Conservation (phyloP, 1,140 invertebrate genomes). For the Caerostris extrusa region DNA sequence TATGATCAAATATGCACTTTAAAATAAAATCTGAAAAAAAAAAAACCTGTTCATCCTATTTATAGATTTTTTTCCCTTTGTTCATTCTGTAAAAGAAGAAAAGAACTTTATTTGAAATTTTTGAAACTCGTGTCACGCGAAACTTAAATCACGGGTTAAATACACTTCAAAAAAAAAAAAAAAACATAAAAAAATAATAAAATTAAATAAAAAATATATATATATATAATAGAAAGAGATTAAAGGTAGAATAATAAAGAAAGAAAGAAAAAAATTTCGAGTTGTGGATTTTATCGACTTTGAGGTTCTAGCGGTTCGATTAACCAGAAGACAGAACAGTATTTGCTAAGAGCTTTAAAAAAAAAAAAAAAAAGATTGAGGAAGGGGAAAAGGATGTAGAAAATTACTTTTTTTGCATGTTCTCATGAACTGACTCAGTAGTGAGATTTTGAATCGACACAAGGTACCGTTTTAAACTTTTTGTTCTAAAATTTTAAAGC, state of each 20-base stretch:
- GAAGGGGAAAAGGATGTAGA: constrained; percentile 14
- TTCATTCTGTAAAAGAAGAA: neutral
- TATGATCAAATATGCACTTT: constrained; percentile 52
- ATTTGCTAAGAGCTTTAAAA: constrained; percentile 49
- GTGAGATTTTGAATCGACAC: constrained; percentile 66
- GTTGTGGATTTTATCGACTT: constrained; percentile 67
- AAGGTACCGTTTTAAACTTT: neutral
- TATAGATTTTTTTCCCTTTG: neutral
- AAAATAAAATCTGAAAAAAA: neutral
- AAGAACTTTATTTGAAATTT: constrained; percentile 65
- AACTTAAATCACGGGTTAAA: constrained; percentile 50
- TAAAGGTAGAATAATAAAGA: too few species aligned
- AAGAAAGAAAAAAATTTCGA: neutral
- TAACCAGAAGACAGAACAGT: constrained; percentile 16
- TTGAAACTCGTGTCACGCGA: constrained; percentile 63
- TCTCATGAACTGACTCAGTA: constrained; percentile 41
- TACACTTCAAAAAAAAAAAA: neutral
- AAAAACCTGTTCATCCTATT: neutral
- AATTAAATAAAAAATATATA: too few species aligned
- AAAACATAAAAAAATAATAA: neutral
- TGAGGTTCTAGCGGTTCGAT: constrained; percentile 36
- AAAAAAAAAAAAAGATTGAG: neutral
- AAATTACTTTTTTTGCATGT: constrained; percentile 75
- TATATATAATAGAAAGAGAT: neutral
- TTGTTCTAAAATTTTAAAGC: neutral